A percentile compares a stretch with the other conserved stretches of the same genome.
Evolutionary conservation across 2,888 invertebrate genomes (phyloP).

Genomic region (Hemistola chrysoprasaria): DNA sequence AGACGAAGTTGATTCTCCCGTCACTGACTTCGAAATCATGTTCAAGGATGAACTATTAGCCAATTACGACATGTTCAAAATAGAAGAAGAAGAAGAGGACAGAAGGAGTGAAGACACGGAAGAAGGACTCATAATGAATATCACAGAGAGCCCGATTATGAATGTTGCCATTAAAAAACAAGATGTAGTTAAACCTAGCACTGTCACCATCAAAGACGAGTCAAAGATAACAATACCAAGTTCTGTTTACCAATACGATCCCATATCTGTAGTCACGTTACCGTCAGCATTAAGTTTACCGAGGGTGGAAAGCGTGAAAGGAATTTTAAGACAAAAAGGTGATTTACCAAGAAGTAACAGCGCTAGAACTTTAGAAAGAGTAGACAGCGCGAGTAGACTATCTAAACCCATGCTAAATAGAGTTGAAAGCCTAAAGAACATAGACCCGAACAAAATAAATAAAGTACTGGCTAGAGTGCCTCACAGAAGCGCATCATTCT

Average conservation of each 20-base stretch:
- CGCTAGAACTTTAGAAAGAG: slow-evolving; percentile 59
- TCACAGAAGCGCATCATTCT: slow-evolving; percentile 73
- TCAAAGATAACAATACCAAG: slow-evolving; percentile 66
- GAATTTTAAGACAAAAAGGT: slow-evolving; percentile 57
- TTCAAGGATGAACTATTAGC: slow-evolving; percentile 74
- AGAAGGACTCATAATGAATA: slow-evolving; percentile 70
- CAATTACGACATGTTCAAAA: slow-evolving; percentile 71
- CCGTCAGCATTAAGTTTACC: slow-evolving; percentile 64
- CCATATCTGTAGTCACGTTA: slow-evolving; percentile 53
- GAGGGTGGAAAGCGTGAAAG: slow-evolving; percentile 69
- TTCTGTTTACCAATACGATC: slow-evolving; percentile 68
- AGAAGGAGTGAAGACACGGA: slow-evolving; percentile 61
- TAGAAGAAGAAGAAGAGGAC: slow-evolving; percentile 76
- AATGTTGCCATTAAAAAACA: slow-evolving; percentile 66
- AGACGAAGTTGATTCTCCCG: slow-evolving; percentile 74
- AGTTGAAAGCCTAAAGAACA: slow-evolving; percentile 71
- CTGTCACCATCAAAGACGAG: slow-evolving; percentile 72
- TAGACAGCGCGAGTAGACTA: slow-evolving; percentile 56
- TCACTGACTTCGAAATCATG: slow-evolving; percentile 80
- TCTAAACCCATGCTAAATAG: slow-evolving; percentile 53
- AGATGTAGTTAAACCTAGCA: slow-evolving; percentile 70
- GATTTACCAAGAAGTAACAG: slow-evolving; percentile 65
- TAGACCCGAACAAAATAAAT: slow-evolving; percentile 67
- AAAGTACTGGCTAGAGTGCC: slow-evolving; percentile 70
- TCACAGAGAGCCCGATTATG: slow-evolving; percentile 44